Conservation (phyloP, 2,113 vertebrate species). For the Gobio gobio region DNA sequence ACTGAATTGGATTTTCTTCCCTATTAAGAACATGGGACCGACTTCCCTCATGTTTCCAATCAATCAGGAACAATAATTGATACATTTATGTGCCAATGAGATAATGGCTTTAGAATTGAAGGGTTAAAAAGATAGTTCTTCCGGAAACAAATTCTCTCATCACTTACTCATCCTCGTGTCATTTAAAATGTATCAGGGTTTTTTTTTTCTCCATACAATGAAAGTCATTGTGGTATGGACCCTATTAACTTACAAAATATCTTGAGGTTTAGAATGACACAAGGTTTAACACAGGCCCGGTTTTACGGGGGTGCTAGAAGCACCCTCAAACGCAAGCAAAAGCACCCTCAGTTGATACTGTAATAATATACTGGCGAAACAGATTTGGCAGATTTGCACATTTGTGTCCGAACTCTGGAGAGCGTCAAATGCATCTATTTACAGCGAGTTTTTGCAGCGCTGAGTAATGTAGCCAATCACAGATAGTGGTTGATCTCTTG, state of each 20-base stretch:
- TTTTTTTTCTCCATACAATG: not conserved
- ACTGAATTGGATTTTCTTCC: constrained; percentile 66
- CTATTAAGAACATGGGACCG: constrained; percentile 65
- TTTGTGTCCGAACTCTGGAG: too few relatives aligned
- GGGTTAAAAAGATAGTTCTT: not conserved
- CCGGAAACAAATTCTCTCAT: not conserved
- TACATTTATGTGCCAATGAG: constrained; percentile 31
- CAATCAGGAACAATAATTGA: constrained; percentile 52
- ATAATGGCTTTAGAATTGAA: constrained; percentile 1
- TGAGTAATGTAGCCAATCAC: too few relatives aligned
- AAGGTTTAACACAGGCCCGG: not conserved
- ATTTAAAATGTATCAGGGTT: not conserved
- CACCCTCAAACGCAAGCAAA: too few relatives aligned
- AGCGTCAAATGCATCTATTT: too few relatives aligned
- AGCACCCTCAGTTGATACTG: too few relatives aligned
- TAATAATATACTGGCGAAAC: too few relatives aligned
- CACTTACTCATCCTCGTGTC: not conserved
- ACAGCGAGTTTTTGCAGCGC: too few relatives aligned
- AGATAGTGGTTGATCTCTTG: too few relatives aligned
- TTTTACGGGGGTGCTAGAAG: too few relatives aligned
- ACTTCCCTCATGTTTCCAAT: constrained; percentile 69
- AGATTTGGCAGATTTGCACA: too few relatives aligned
- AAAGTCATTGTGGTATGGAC: not conserved
- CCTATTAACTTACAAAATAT: not conserved
- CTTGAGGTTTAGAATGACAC: not conserved